Base-by-base conservation (phyloP, 1,140 invertebrate species). In the Ruditapes philippinarum region DNA sequence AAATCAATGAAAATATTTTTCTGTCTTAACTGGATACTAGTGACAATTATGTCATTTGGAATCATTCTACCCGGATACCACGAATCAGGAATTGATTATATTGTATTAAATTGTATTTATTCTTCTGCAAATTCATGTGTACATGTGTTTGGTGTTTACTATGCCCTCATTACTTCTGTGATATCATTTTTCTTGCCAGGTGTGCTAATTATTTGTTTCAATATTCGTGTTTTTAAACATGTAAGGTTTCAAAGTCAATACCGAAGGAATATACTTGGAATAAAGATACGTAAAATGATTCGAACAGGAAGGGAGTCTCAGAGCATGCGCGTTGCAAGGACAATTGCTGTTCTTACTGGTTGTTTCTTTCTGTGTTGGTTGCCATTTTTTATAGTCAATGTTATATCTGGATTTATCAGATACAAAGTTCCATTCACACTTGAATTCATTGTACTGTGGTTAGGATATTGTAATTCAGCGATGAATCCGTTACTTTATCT, bases 391-490 rank as follows among this genome's bases (percentile, higher is more conserved):
- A 33, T 85, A 60, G 60, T 42, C 1, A 49, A 76, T 31, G 19
- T 57, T 14, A 12, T 85, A n/a, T 22, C 25, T 19, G 51, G 42
- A 25, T 40, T 76, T 31, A n/a, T 22, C 22, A 22, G 28, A 7
- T 57, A 60, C 33, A 54, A 22, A 7, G 42, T 74, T 25, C 83
- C 83, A 76, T 36, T 14, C 11, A 28, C 28, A 54, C 3, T 76
- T 31, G 40, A 45, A 25, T 22, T 54, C 5, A 17, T 85, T 2
- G 70, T 76, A 12, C 12, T 70, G 45, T 85, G 83, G 83, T 28
- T 85, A 42, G 83, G 83, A 57, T 85, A 85, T 36, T 40, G 33
- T 19, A 85, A 85, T 40, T 85, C 83, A 1, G 83, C 83, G 7
- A 60, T 49, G 12, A 85, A 85, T 76, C 83, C 83, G 40, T 28